Base-by-base conservation (phyloP, 2,888 invertebrate genomes). In the Metalampra italica region DNA sequence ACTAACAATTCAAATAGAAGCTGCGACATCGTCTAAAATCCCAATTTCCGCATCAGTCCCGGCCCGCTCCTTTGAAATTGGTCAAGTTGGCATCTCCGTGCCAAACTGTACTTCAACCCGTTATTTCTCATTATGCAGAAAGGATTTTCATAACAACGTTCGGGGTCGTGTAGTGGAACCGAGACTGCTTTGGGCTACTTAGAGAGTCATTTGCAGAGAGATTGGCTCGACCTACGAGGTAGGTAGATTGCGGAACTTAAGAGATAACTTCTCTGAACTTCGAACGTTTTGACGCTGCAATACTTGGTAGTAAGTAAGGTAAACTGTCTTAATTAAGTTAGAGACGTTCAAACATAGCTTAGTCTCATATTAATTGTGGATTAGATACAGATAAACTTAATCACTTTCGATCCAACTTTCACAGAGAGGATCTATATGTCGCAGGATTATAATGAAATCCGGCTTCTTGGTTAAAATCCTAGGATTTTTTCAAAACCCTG, bases 291-390 rank as follows among this genome's bases (percentile, higher is more conserved):
- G 85, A 83, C 77, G 77, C 78, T 82, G 78, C 83, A 84, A 81
- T 82, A 83, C 78, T 84, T 71, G 74, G 82, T n/a, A n/a, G n/a
- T n/a, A n/a, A n/a, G 85, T 84, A 83, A 85, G 80, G 82, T 87
- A 82, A 79, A 83, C 80, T 78, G 78, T 74, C 77, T 78, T 84
- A 83, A 84, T 86, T 84, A 84, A 79, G 75, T 84, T 73, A 75
- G 69, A 76, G 70, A 73, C 64, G 67, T 72, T 78, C 66, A 71
- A 73, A 71, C 71, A 68, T 60, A 65, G 64, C 68, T 76, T 68
- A 72, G 58, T 52, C 64, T 71, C 66, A 71, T 71, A 69, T 71
- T 69, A 67, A 69, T 71, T 62, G 57, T 48, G 59, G 57, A 62
- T 68, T 65, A 64, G 59, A 63, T 68, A 68, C 71, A 63, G 60